These are phyloP conservation scores for human (Homo sapiens) DNA, from an alignment of 2,113 vertebrate species.

Conservation along the genomic window DNA sequence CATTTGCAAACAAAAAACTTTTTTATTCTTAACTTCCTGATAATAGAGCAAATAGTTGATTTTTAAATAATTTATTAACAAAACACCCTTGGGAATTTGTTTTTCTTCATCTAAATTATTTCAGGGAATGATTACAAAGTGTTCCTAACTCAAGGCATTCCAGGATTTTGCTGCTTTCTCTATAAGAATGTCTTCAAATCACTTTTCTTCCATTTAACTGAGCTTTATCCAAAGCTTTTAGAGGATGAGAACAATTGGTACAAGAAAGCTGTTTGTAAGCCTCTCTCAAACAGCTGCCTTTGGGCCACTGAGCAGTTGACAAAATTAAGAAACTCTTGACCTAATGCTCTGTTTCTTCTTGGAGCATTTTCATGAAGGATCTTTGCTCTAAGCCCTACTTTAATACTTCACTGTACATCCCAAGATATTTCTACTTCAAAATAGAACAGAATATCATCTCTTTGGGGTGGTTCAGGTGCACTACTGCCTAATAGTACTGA, in stretches of 20 bases:
- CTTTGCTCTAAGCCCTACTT: slow-evolving; percentile 7
- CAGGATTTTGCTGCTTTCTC: neutral
- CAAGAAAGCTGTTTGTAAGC: neutral
- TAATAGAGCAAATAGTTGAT: neutral
- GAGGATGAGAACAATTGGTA: neutral
- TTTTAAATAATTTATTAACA: slow-evolving; percentile 42
- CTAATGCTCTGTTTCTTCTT: slow-evolving; percentile 41
- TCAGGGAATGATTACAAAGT: neutral
- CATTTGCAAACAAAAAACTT: neutral
- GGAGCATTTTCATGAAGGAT: slow-evolving; percentile 14
- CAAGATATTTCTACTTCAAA: slow-evolving; percentile 20
- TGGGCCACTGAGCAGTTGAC: neutral
- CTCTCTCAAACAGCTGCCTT: neutral
- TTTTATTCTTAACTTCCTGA: neutral
- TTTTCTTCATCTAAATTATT: slow-evolving; percentile 23
- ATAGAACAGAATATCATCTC: neutral
- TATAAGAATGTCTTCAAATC: neutral
- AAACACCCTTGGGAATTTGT: neutral
- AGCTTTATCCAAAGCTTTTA: neutral
- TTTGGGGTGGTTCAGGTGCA: neutral
- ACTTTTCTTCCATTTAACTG: slow-evolving; percentile 13
- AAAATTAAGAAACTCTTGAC: slow-evolving; percentile 50
- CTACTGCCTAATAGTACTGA: neutral
- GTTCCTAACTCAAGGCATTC: neutral
- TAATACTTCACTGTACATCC: neutral